These are phyloP conservation scores for Anguilla marmorata DNA, from an alignment of 2,797 vertebrate genomes.

Conservation along the genomic window DNA sequence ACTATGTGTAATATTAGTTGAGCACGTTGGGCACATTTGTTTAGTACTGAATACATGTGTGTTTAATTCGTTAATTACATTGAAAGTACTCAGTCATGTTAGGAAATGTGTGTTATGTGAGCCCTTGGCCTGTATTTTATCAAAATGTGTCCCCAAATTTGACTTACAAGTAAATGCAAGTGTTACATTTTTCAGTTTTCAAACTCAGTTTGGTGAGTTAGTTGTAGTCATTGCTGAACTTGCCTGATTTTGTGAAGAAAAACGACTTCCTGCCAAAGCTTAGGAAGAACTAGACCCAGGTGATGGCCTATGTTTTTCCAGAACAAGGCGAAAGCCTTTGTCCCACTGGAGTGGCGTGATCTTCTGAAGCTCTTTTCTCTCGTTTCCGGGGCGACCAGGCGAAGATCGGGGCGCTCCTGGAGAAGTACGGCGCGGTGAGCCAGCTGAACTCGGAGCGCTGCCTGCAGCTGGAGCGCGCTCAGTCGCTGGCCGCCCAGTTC, in stretches of 20 bases:
- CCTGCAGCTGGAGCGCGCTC: slow-evolving; percentile 91
- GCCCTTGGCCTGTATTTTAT: background rate
- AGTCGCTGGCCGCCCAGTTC: slow-evolving; percentile 91
- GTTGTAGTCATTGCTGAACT: too few species aligned
- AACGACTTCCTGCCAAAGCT: background rate
- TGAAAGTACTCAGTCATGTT: background rate
- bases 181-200: background rate
- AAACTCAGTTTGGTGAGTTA: background rate
- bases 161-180: background rate
- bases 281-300: background rate
- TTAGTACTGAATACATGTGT: too few species aligned
- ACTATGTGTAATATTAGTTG: background rate
- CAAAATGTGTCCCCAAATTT: background rate
- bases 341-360: background rate
- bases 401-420: slow-evolving; percentile 78
- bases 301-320: background rate
- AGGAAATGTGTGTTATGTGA: background rate
- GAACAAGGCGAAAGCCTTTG: too few species aligned
- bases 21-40: background rate
- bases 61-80: background rate
- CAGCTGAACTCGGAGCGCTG: slow-evolving; percentile 92
- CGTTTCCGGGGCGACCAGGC: slow-evolving; percentile 67
- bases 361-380: slow-evolving; percentile 18
- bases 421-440: slow-evolving; percentile 83
- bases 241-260: too few species aligned